Evolutionary conservation across 2,797 vertebrate genomes (phyloP).

Genomic region (Thunnus albacares): DNA sequence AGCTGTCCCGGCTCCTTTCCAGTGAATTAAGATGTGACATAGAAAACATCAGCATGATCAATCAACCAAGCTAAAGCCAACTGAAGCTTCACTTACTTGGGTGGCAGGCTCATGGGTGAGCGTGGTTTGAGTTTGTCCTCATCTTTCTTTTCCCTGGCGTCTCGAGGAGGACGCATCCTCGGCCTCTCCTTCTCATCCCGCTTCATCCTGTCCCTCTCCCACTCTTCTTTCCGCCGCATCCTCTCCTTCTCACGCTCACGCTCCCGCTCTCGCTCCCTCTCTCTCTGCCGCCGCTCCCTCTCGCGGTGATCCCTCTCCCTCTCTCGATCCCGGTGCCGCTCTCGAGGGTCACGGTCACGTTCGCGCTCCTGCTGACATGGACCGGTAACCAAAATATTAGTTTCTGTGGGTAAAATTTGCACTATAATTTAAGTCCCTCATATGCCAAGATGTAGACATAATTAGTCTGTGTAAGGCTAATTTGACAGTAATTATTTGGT

Average conservation of each 20-base stretch:
- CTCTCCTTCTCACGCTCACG: conserved; percentile 92
- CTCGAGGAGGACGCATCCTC: conserved; percentile 82
- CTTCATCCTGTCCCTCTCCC: conserved; percentile 87
- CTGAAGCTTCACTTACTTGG: conserved; percentile 84
- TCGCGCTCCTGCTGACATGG: conserved; percentile 86
- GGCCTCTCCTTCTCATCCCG: conserved; percentile 87
- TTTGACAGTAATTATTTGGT: too few relatives aligned
- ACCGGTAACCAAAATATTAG: neutral
- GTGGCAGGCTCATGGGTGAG: conserved; percentile 87
- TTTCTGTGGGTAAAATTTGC: too few relatives aligned
- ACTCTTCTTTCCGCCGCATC: conserved; percentile 90
- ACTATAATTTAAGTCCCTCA: too few relatives aligned
- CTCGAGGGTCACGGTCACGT: conserved; percentile 87
- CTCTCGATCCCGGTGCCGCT: conserved; percentile 90
- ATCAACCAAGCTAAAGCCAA: neutral
- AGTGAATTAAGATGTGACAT: neutral
- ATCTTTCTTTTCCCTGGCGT: conserved; percentile 90
- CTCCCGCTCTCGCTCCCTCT: conserved; percentile 90
- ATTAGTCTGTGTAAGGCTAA: too few relatives aligned
- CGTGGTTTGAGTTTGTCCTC: conserved; percentile 93
- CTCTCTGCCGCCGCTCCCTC: conserved; percentile 87
- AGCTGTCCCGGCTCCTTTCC: neutral
- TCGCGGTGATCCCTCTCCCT: conserved; percentile 93
- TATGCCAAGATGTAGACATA: too few relatives aligned
- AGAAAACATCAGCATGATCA: neutral